Conservation (phyloP, 2,113 vertebrate species). For the Pelvicachromis taeniatus region DNA sequence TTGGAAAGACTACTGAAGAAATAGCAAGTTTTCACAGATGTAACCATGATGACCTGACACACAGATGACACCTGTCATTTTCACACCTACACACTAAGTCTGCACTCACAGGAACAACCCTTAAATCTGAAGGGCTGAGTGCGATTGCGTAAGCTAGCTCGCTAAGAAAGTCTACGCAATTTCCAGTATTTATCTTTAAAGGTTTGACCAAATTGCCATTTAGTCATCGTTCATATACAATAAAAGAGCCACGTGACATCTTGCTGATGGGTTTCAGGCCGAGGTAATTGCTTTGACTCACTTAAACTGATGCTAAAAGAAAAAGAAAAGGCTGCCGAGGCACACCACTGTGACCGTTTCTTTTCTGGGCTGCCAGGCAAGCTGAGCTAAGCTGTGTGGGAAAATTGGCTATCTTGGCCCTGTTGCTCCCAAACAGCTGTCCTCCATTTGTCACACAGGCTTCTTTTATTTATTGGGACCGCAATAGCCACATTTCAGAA, state of each 20-base stretch:
- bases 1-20: background rate
- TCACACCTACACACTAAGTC: background rate
- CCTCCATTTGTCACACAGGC: background rate
- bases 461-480: background rate
- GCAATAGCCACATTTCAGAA: background rate
- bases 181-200: background rate
- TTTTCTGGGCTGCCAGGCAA: background rate
- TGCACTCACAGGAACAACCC: background rate
- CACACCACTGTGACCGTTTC: background rate
- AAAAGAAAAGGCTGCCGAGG: background rate
- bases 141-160: background rate
- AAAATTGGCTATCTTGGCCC: background rate
- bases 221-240: background rate
- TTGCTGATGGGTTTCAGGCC: background rate
- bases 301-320: background rate
- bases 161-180: background rate
- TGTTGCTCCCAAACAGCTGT: background rate
- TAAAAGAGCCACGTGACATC: background rate
- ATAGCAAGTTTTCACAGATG: background rate
- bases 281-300: background rate
- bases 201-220: background rate
- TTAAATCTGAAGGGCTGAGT: background rate
- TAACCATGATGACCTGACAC: slow-evolving; percentile 21
- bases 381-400: background rate
- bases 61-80: background rate